Base-by-base conservation (phyloP, 2,113 vertebrate species). In the Urocitellus parryii region DNA sequence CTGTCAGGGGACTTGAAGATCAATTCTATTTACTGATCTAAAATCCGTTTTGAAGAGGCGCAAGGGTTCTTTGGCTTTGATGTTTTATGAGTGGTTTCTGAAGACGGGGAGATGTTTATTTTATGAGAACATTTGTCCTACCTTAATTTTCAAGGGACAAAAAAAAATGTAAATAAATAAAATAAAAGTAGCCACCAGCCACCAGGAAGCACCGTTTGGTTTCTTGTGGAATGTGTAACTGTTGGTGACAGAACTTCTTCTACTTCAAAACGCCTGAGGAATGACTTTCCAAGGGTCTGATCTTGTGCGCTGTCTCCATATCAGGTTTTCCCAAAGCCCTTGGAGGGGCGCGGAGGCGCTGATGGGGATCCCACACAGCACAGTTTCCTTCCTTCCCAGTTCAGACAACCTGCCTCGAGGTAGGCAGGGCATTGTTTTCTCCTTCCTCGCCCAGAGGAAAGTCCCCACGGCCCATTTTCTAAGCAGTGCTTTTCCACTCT, bases 401-500 rank as follows among this genome's bases (percentile, higher is more conserved):
- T 63, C 85, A 86, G 77, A 88, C 2, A 6, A 63, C 0, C 1
- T 86, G 96, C 34, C 84, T 94, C 27, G 20, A 84, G 27, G 5
- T 58, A 58, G 56, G 48, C 24, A 6, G 78, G 4, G 1, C 7
- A n/a, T 84, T 86, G 74, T 73, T 94, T 97, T 94, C 68, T 92
- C 58, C 89, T 97, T 94, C 91, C 78, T 91, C 42, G 20, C 63
- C 85, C 77, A 86, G 91, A 97, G 96, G 97, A 98, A 97, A 98
- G 97, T 98, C 97, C 98, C 98, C 88, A 27, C 80, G 2, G 16
- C 93, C 98, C 0, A 4, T 93, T 97, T 97, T 91, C 87, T 95
- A 90, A n/a, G 92, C 97, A 94, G 98, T 93, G 97, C 96, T 98
- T 98, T 98, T 98, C 97, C 96, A 42, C 96, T 98, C 97, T 98